phyloP scores from a whole-genome alignment of 2,113 vertebrate genomes.

The Zosterops lateralis region DNA sequence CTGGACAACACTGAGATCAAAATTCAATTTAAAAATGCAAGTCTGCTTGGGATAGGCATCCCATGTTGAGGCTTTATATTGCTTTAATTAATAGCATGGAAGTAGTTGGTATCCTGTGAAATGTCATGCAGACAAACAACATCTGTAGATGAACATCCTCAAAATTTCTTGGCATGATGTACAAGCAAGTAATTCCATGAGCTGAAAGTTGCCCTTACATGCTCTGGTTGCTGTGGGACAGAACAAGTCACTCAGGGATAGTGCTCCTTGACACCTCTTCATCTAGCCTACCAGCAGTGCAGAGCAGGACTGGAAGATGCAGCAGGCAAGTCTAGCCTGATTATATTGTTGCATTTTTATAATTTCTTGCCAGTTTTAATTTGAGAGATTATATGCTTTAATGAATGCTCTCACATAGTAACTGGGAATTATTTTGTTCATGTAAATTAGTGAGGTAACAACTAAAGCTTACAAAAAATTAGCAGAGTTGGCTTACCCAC shows the following conservation, averaged over 20 bases:
- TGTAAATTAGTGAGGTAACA: background rate
- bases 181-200: background rate
- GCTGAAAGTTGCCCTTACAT: background rate
- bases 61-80: background rate
- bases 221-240: background rate
- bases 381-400: background rate
- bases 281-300: background rate
- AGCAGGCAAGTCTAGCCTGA: background rate
- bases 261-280: background rate
- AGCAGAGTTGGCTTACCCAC: conserved; percentile 78
- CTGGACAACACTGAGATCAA: background rate
- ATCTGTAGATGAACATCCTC: background rate
- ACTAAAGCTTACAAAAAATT: background rate
- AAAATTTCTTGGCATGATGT: background rate
- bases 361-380: background rate
- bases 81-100: background rate
- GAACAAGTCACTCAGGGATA: background rate
- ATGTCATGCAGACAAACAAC: background rate
- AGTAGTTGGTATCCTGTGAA: background rate
- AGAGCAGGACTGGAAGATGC: background rate
- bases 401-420: background rate
- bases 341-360: background rate
- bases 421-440: background rate
- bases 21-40: background rate
- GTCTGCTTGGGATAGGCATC: background rate